phyloP scores from a whole-genome alignment of 2,797 vertebrate genomes.

The Selene dorsalis region DNA sequence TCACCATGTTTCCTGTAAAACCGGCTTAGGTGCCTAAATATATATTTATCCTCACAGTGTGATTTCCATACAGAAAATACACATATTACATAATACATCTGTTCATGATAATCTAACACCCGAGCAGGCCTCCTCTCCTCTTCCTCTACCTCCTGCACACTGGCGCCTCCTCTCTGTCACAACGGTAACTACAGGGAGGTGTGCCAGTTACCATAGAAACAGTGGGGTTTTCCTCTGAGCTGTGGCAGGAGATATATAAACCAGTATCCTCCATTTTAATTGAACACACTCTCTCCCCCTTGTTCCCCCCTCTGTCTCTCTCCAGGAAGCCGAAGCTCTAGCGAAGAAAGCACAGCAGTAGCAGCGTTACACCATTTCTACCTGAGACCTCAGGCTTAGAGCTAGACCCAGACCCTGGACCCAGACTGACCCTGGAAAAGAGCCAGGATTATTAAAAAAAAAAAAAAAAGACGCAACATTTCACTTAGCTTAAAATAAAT shows the following conservation, averaged over 20 bases:
- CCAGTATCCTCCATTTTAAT: slow-evolving; percentile 73
- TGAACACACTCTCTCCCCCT: slow-evolving; percentile 34
- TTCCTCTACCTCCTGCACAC: slow-evolving; percentile 44
- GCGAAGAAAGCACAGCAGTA: slow-evolving; percentile 87
- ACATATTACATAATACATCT: slow-evolving; percentile 71
- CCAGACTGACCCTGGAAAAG: slow-evolving; percentile 54
- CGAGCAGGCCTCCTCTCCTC: slow-evolving; percentile 38
- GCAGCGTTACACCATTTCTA: slow-evolving; percentile 51
- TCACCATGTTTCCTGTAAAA: slow-evolving; percentile 9
- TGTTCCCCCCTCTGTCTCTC: slow-evolving; percentile 65
- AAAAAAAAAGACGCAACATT: slow-evolving; percentile 37
- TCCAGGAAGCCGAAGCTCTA: slow-evolving; percentile 93
- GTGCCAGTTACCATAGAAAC: slow-evolving; percentile 79
- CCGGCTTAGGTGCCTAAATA: slow-evolving; percentile 16
- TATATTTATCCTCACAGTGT: slow-evolving; percentile 43
- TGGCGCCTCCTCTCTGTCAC: slow-evolving; percentile 68
- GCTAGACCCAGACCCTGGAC: slow-evolving; percentile 50
- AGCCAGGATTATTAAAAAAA: slow-evolving; percentile 11
- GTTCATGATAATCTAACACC: slow-evolving; percentile 52
- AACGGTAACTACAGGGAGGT: slow-evolving; percentile 69
- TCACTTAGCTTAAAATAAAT: slow-evolving; percentile 53
- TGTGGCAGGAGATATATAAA: slow-evolving; percentile 53
- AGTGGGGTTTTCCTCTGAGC: slow-evolving; percentile 65
- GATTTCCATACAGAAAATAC: slow-evolving; percentile 57
- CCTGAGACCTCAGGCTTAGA: slow-evolving; percentile 53